Evolutionary conservation across 2,888 invertebrate genomes (phyloP).

Genomic region (Dryobotodes eremita): DNA sequence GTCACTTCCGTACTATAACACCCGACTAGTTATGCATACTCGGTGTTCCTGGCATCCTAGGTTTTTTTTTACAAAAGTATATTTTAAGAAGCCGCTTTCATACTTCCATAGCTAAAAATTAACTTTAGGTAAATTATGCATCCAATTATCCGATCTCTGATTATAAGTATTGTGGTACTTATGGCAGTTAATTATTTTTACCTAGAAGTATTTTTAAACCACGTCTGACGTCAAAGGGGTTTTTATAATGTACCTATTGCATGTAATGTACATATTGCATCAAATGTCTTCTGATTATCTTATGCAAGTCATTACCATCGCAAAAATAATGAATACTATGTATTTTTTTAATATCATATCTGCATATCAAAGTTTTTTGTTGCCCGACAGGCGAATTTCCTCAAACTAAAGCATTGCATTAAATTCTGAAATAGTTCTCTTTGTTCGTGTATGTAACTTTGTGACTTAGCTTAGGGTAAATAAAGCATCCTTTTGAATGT

Average conservation of each 20-base stretch:
- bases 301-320: background rate
- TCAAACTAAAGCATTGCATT: background rate
- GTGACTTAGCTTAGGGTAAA: background rate
- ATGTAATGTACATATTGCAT: background rate
- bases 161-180: background rate
- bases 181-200: background rate
- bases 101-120: too few relatives aligned
- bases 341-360: background rate
- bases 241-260: background rate
- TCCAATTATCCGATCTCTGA: too few relatives aligned
- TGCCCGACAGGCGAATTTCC: background rate
- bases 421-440: background rate
- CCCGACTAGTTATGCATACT: too few relatives aligned
- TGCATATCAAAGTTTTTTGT: background rate
- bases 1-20: too few relatives aligned
- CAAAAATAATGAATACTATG: background rate
- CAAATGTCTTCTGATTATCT: background rate
- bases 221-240: background rate
- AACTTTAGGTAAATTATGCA: too few relatives aligned
- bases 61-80: too few relatives aligned
- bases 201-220: background rate
- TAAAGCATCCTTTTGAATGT: background rate
- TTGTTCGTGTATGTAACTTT: constrained; percentile 8
- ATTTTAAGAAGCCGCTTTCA: too few relatives aligned
- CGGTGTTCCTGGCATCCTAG: too few relatives aligned